Evolutionary conservation across 2,888 invertebrate genomes (phyloP), one percentile per base, ranked within the genome.

Genomic region (Lypha dubia): DNA sequence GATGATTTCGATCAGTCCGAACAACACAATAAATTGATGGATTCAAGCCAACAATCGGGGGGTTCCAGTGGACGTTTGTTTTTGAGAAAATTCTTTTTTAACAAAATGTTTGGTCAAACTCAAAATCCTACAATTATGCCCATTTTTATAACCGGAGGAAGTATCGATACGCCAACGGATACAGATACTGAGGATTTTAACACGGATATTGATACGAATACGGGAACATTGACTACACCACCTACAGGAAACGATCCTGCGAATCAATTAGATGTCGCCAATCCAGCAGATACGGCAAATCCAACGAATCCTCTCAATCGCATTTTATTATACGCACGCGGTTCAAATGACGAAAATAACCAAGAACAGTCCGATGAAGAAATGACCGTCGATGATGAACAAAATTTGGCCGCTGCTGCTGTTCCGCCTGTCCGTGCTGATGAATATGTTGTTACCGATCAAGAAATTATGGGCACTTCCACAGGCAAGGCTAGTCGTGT

Each of bases 41-140:
- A 73, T n/a, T 0, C 73, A 0, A 49, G 65, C 1, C 83, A 86
- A 24, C 88, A 84, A 53, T 86, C 87, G n/a, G 89, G 89, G 17
- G 85, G 89, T 1, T 89, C 91, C 22, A 91, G 88, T 22, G 91
- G 91, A 0, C 89, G 91, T 4, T 83, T 91, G 28, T 91, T 91
- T 77, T 82, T 90, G 4, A 90, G 88, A 77, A 91, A 90, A 62
- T 90, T 91, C 77, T 86, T 90, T n/a, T 90, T 90, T 79, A 89
- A 89, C 65, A 90, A 90, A 22, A 79, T 89, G 67, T 91, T 90
- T 62, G 85, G 89, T 70, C 74, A 71, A 51, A 87, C 83, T 56
- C 88, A 77, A 82, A 85, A 77, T 9, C 90, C 89, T 71, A 90
- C 89, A 5, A 87, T 90, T 65, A 89, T 90, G 32, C 91, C 91